phyloP scores from a whole-genome alignment of 2,797 vertebrate species.

The Pseudochirops corinnae region DNA sequence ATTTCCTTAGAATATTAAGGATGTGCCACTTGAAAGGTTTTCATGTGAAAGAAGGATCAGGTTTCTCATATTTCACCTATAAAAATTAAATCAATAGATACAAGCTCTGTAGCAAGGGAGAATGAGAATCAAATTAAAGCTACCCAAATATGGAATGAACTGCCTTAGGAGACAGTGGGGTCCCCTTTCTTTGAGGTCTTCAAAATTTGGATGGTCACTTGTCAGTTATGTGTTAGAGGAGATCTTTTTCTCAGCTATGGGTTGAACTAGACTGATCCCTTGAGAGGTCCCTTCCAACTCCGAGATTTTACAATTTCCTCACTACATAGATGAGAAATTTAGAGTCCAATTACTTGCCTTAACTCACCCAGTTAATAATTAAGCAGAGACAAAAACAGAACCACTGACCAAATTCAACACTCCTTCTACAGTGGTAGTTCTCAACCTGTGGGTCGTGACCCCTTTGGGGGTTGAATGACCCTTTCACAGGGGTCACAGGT shows the following conservation, averaged over 20 bases:
- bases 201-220: neutral
- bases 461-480: too few relatives aligned
- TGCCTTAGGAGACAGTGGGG: neutral
- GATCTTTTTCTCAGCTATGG: neutral
- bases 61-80: neutral
- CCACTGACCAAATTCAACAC: neutral
- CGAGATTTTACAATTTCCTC: neutral
- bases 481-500: too few relatives aligned
- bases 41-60: neutral
- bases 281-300: neutral
- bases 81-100: neutral
- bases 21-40: neutral
- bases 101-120: neutral
- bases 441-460: too few relatives aligned
- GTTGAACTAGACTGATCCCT: neutral
- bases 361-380: neutral
- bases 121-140: neutral
- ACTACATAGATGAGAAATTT: neutral
- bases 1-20: neutral
- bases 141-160: neutral
- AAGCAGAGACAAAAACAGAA: neutral
- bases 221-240: neutral
- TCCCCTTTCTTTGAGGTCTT: neutral
- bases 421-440: neutral
- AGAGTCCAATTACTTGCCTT: neutral